Base-by-base conservation (phyloP, 2,888 invertebrate species). In the Hecatera dysodea region DNA sequence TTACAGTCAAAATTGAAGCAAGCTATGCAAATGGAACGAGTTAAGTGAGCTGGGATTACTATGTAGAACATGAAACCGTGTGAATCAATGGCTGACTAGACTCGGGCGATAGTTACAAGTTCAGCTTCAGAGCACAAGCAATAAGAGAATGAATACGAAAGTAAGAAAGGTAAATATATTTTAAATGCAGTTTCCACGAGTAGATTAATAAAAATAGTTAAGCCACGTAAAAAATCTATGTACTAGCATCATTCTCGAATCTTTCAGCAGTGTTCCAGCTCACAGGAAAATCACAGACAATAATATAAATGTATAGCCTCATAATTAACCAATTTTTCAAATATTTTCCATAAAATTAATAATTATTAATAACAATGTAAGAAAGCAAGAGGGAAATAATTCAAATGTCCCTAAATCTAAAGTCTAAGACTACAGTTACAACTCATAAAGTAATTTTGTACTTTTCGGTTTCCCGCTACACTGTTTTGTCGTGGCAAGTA, bases 361-460 rank as follows among this genome's bases (percentile, higher is more conserved):
- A 59, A 70, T 64, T 57, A 64, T 65, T 67, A 44, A 62, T 72
- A 78, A 76, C 65, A 66, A 67, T 72, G 44, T 62, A 67, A 60
- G 68, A 27, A 81, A 80, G 72, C 72, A 65, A 80, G 59, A 77
- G 27, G 68, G 66, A 67, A 67, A 66, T 67, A 61, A 67, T 75
- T 64, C n/a, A 60, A 56, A 78, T 73, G 64, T 55, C 33, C 65
- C 52, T 79, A 74, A 69, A 72, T 70, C 52, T 85, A 81, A 71
- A 63, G 63, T 56, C 46, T n/a, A n/a, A n/a, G n/a, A n/a, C 61
- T 82, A 81, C 71, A 72, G 74, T 83, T 86, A 81, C 64, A 70
- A 57, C 50, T 78, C 72, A 70, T 75, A 85, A 72, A 74, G 85
- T 90, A 90, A 86, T 86, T 93, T 93, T 93, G 93, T 93, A 93